Evolutionary conservation across 2,113 vertebrate species (phyloP).

Genomic region (Prinia subflava): DNA sequence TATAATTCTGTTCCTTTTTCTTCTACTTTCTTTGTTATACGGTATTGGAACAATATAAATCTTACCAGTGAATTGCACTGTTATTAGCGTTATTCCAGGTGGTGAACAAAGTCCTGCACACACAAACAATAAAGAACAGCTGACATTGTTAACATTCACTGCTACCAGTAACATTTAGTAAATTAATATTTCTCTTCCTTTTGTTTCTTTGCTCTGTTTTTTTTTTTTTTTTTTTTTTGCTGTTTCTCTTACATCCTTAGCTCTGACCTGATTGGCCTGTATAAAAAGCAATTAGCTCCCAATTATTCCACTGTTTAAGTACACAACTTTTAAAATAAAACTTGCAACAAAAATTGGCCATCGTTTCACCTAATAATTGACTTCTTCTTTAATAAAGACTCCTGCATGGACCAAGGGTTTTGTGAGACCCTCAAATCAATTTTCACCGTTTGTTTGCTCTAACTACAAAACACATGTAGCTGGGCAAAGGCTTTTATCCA

Average conservation of each 20-base stretch:
- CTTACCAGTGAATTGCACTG: not conserved
- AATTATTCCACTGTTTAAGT: not conserved
- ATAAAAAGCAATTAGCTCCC: not conserved
- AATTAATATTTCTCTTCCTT: not conserved
- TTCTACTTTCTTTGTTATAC: not conserved
- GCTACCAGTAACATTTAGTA: not conserved
- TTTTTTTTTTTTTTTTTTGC: not conserved
- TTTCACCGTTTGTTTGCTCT: not conserved
- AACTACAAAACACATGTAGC: not conserved
- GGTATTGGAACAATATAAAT: not conserved
- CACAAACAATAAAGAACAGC: not conserved
- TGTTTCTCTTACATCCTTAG: not conserved
- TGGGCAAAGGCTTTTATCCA: not conserved
- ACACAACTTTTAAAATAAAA: not conserved
- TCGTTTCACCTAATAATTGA: not conserved
- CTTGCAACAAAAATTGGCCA: not conserved
- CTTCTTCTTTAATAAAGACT: not conserved
- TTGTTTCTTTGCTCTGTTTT: not conserved
- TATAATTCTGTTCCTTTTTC: not conserved
- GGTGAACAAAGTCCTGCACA: not conserved
- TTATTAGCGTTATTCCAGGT: not conserved
- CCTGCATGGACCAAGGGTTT: not conserved
- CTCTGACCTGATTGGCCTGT: not conserved
- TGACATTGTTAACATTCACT: not conserved
- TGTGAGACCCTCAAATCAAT: not conserved